phyloP scores from a whole-genome alignment of 2,888 invertebrate genomes.

The Vanessa cardui region DNA sequence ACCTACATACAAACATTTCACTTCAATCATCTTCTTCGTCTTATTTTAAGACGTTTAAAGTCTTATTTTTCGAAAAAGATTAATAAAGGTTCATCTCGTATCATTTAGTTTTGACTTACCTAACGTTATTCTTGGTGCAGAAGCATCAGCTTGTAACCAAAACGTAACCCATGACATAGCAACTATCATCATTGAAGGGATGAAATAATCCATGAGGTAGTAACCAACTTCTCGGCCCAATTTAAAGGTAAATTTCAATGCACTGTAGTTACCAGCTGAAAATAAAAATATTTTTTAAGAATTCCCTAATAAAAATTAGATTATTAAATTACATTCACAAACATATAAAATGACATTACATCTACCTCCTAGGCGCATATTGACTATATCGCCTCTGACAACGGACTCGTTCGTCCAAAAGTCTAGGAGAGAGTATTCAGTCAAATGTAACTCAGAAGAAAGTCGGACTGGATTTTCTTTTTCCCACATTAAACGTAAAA shows the following conservation, averaged over 20 bases:
- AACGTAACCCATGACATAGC: slow-evolving; percentile 95
- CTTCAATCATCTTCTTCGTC: no score
- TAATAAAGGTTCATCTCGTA: background rate
- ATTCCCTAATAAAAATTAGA: background rate
- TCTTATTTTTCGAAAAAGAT: background rate
- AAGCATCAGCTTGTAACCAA: slow-evolving; percentile 93
- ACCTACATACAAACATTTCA: no score
- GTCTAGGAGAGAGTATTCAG: slow-evolving; percentile 89
- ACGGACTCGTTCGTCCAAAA: slow-evolving; percentile 88
- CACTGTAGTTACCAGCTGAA: slow-evolving; percentile 91
- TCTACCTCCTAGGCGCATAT: slow-evolving; percentile 87
- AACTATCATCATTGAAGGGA: slow-evolving; percentile 93
- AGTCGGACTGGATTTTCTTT: slow-evolving; percentile 87
- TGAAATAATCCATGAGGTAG: slow-evolving; percentile 94
- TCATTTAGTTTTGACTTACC: slow-evolving; percentile 61
- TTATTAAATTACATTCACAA: slow-evolving; percentile 44
- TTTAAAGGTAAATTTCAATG: slow-evolving; percentile 89
- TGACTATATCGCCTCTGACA: slow-evolving; percentile 86
- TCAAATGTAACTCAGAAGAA: slow-evolving; percentile 89
- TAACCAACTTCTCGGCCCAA: slow-evolving; percentile 92
- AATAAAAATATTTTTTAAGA: slow-evolving; percentile 10
- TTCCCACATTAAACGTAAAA: slow-evolving; percentile 90
- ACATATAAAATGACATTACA: slow-evolving; percentile 66
- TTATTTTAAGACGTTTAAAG: no score
- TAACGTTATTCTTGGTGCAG: slow-evolving; percentile 91